Evolutionary conservation across 2,113 vertebrate genomes (phyloP).

Genomic region (Forbesichthys agassizii): DNA sequence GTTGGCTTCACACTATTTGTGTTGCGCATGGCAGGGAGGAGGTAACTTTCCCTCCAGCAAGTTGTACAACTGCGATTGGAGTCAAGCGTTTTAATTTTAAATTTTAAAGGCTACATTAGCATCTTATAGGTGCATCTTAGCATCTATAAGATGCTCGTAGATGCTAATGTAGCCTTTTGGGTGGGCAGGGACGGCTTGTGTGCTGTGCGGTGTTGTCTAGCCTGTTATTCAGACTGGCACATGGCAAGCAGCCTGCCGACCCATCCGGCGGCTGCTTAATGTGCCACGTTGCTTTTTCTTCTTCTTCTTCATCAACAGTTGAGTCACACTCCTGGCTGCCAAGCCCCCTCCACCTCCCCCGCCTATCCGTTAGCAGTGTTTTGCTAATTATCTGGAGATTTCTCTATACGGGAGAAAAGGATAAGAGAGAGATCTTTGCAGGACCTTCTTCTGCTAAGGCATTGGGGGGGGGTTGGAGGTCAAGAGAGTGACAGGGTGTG

Average conservation of each 20-base stretch:
- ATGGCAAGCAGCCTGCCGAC: constrained; percentile 21
- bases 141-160: neutral
- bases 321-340: constrained; percentile 11
- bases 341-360: neutral
- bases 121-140: constrained; percentile 12
- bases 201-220: constrained; percentile 44
- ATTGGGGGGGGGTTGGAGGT: constrained; percentile 32
- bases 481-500: constrained; percentile 23
- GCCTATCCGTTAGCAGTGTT: constrained; percentile 4
- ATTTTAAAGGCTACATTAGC: constrained; percentile 65
- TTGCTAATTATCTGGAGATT: constrained; percentile 10
- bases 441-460: neutral
- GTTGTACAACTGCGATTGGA: constrained; percentile 17
- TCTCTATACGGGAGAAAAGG: neutral
- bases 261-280: constrained; percentile 16
- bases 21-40: constrained; percentile 1
- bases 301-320: constrained; percentile 31
- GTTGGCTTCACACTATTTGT: constrained; percentile 8
- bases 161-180: constrained; percentile 65
- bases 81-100: constrained; percentile 37
- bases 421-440: constrained; percentile 5
- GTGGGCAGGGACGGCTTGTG: constrained; percentile 29
- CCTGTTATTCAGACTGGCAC: constrained; percentile 34
- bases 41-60: neutral
- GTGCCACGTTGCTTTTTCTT: constrained; percentile 10